Evolutionary conservation across 2,113 vertebrate species (phyloP).

Genomic region (Pardalotus punctatus): DNA sequence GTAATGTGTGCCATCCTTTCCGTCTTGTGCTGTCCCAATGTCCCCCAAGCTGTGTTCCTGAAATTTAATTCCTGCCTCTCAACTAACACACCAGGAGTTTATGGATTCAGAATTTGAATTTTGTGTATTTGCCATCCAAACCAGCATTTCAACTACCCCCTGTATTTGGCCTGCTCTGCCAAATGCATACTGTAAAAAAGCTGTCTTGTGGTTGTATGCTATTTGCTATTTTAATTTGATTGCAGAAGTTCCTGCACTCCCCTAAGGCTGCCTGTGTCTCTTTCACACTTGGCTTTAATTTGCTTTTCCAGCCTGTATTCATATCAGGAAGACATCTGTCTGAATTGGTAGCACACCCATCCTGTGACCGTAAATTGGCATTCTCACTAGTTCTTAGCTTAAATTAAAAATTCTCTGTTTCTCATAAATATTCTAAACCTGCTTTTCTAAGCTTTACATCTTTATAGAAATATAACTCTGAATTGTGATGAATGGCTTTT

Average conservation of each 20-base stretch:
- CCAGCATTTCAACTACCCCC: not conserved
- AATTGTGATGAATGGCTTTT: not conserved
- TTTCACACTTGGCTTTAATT: not conserved
- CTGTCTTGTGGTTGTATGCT: not conserved
- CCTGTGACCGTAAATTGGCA: not conserved
- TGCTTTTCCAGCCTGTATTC: not conserved
- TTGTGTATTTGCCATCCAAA: not conserved
- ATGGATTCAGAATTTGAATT: not conserved
- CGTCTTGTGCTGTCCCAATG: not conserved
- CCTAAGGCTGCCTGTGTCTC: not conserved
- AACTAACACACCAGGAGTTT: not conserved
- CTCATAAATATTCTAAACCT: not conserved
- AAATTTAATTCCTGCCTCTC: not conserved
- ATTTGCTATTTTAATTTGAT: not conserved
- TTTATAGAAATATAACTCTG: not conserved
- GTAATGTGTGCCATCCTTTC: not conserved
- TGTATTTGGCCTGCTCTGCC: not conserved
- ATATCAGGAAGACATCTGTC: not conserved
- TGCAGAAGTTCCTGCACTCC: not conserved
- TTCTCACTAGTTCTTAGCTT: not conserved
- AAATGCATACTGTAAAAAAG: not conserved
- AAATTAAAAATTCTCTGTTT: not conserved
- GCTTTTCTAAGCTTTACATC: not conserved
- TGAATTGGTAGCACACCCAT: not conserved
- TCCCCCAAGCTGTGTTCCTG: not conserved